Evolutionary conservation across 2,888 invertebrate species (phyloP).

Genomic region (Ochropacha duplaris): DNA sequence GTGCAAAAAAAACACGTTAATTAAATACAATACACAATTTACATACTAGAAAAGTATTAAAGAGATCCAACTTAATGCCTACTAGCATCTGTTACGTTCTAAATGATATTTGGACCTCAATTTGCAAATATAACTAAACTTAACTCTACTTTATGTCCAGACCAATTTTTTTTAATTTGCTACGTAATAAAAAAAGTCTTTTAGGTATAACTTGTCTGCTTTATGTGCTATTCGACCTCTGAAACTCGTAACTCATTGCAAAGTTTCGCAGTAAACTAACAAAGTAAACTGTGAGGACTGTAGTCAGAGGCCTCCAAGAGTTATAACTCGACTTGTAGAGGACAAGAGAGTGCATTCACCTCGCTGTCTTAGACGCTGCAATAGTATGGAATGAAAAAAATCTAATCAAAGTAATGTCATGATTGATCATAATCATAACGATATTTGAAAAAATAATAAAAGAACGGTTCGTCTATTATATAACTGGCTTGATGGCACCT

Average conservation of each 20-base stretch:
- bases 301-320: conserved; percentile 59
- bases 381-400: conserved; percentile 39
- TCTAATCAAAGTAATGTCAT: neutral
- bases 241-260: conserved; percentile 24
- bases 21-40: too few relatives aligned
- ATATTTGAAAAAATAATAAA: too few relatives aligned
- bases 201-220: conserved; percentile 6
- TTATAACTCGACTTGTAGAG: conserved; percentile 57
- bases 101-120: too few relatives aligned
- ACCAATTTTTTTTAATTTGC: too few relatives aligned
- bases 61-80: too few relatives aligned
- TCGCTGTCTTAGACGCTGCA: conserved; percentile 41
- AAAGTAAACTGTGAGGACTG: conserved; percentile 46
- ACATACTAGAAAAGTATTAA: too few relatives aligned
- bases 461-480: neutral
- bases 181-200: conserved; percentile 2
- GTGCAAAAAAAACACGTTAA: too few relatives aligned
- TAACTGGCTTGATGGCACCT: neutral
- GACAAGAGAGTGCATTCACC: conserved; percentile 73
- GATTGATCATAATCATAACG: neutral
- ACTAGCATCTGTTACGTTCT: too few relatives aligned
- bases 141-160: too few relatives aligned
- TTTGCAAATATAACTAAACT: too few relatives aligned
- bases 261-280: conserved; percentile 43
- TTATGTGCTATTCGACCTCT: conserved; percentile 29